Evolutionary conservation across 2,888 invertebrate genomes (phyloP), one percentile per base, ranked within the genome.

Genomic region (Oscheius sp.): DNA sequence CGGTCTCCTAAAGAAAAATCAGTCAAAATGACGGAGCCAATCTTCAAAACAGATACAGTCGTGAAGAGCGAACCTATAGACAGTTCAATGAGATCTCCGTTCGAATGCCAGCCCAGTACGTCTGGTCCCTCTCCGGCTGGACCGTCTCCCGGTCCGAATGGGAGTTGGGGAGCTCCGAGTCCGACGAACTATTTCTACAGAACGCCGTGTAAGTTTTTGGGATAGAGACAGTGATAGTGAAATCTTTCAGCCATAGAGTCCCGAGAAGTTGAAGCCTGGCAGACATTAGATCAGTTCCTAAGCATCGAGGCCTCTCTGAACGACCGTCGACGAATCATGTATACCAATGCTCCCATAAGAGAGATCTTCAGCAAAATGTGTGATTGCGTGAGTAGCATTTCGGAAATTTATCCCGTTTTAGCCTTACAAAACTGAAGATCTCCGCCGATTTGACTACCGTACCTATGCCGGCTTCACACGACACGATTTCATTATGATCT

Each of bases 401-500:
- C 5, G 42, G n/a, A 13, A 58, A 58, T 32, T 32, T n/a, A 55
- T 1, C n/a, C 35, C 2, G 13, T 75, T 81, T 62, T 75, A 83
- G 83, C 83, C 83, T 0, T 83, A 76, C 72, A 76, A 81, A 74
- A 51, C 73, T 2, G 58, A 75, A 32, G 77, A 81, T 42, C 62
- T 83, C 62, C 79, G 81, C 55, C 70, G 73, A 50, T 83, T 81
- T 74, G 62, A 79, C 55, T 79, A 70, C 70, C 74, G 76, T 70
- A 79, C 78, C 1, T 83, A 81, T 57, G 76, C 73, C 50, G 83
- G 81, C 55, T 79, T 79, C 48, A 77, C 76, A 10, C 80, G 80
- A 59, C 78, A 77, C 10, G 83, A 83, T 47, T 81, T 83, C 53
- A 75, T 79, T 2, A 83, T 83, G 83, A 70, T 83, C 21, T 76